Base-by-base conservation (phyloP, 2,113 vertebrate species). In the Catagonus wagneri region DNA sequence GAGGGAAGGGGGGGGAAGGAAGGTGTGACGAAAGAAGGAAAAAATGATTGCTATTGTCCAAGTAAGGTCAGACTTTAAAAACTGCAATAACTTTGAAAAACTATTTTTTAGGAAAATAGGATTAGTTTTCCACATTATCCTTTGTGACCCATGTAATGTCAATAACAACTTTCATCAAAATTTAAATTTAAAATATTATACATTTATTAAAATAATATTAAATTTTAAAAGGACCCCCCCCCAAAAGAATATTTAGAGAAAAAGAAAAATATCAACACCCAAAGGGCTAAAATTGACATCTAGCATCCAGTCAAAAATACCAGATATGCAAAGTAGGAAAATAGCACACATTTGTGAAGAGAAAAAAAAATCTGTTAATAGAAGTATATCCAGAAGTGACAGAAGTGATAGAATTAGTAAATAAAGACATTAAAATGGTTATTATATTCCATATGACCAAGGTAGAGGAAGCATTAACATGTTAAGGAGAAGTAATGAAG, bases 261-360 rank as follows among this genome's bases (percentile, higher is more conserved):
- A 89, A n/a, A 85, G 61, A 87, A 65, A 95, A 93, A 80, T 69
- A 74, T 54, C 79, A 96, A 20, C 23, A n/a, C 58, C 27, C 54
- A 89, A 68, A 52, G 12, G 91, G 68, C 81, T 52, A 93, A 97
- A 93, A 93, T 63, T 65, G 58, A 66, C 60, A 17, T 79, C 52
- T 89, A 19, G 13, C 52, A 94, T 74, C 16, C 1, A 81, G 22
- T 81, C 16, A 93, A 92, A 93, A 90, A 85, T 69, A 87, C 8
- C 68, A 86, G 69, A 76, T 16, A 78, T 52, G 12, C 19, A 96
- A 84, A 95, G 72, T 27, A 87, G 25, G 39, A 94, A 93, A 88
- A 94, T 4, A 90, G 23, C 66, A 93, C 13, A 74, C 16, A 89
- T 34, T 85, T 88, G 32, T 80, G 13, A 94, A 87, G 20, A 85